Base-by-base conservation (phyloP, 2,888 invertebrate genomes). In the Lissocephala sabroskyi region DNA sequence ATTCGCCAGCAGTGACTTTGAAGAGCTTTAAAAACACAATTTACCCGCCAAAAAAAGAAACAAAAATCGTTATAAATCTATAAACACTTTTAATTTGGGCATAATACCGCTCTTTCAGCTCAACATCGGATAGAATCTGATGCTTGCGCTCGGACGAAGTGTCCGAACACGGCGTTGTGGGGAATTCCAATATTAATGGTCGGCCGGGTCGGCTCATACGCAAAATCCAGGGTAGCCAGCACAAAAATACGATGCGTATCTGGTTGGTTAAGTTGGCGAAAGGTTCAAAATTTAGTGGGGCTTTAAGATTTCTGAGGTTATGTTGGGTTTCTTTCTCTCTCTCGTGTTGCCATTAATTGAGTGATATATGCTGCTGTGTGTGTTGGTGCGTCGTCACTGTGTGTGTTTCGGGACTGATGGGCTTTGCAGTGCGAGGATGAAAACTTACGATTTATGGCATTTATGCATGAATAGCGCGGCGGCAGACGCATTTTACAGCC, bases 211-310 rank as follows among this genome's bases (percentile, higher is more conserved):
- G 88, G 79, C 92, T 92, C 98, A 99, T 98, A 80, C 97, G 91
- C 83, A 98, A 89, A 78, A 98, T 86, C 91, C 96, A 97, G 75
- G 99, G 98, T 86, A 99, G 88, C 97, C 98, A 98, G 86, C 94
- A 94, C 81, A 98, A 90, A 87, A 99, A 95, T 83, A 98, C 91
- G 81, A 93, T 89, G 85, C 92, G 93, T 81, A 96, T 91, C 95
- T 95, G 66, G 70, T 49, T 49, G 70, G 58, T 70, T 65, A 70
- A 74, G 61, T 64, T 13, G 35, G 35, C 62, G 41, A 74, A 74
- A 77, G 65, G n/a, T n/a, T n/a, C n/a, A n/a, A n/a, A n/a, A n/a
- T n/a, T n/a, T n/a, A n/a, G n/a, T n/a, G n/a, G n/a, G n/a, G n/a
- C n/a, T n/a, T n/a, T n/a, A n/a, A n/a, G n/a, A n/a, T 23, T 23